These are phyloP conservation scores for Lasaia peninsularis DNA, from an alignment of 1,140 invertebrate species.

Conservation along the genomic window DNA sequence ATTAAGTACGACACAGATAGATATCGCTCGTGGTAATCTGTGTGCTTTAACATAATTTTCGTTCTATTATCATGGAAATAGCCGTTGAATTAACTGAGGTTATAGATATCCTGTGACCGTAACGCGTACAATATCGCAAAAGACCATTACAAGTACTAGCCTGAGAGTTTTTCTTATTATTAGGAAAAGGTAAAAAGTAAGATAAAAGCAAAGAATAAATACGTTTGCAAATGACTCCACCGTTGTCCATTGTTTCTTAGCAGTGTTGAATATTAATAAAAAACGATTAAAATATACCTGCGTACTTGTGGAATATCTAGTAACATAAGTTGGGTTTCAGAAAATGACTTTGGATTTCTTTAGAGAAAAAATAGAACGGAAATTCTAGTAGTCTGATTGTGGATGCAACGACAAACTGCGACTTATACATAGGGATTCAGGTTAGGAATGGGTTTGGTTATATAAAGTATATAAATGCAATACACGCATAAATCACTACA, in stretches of 20 bases:
- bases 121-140: not conserved
- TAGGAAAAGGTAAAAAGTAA: constrained; percentile 12
- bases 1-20: constrained; percentile 22
- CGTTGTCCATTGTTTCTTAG: constrained; percentile 1
- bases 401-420: too few relatives aligned
- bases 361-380: too few relatives aligned
- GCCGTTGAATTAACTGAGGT: constrained; percentile 25
- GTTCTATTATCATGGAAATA: constrained; percentile 38
- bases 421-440: too few relatives aligned
- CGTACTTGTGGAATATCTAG: not conserved
- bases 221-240: constrained; percentile 5
- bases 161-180: constrained; percentile 20
- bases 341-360: not conserved
- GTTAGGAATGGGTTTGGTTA: too few relatives aligned
- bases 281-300: constrained; percentile 5
- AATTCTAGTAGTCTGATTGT: too few relatives aligned
- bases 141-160: constrained; percentile 21
- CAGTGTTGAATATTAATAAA: constrained; percentile 7
- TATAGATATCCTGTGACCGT: constrained; percentile 27
- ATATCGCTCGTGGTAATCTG: constrained; percentile 38
- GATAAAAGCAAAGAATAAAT: constrained; percentile 5
- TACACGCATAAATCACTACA: too few relatives aligned
- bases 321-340: not conserved
- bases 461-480: too few relatives aligned
- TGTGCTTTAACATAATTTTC: constrained; percentile 54